A percentile compares a stretch with the other conserved stretches of the same genome.
These are phyloP conservation scores for Synodontis membranacea DNA, from an alignment of 2,113 vertebrate species.

Conservation along the genomic window DNA sequence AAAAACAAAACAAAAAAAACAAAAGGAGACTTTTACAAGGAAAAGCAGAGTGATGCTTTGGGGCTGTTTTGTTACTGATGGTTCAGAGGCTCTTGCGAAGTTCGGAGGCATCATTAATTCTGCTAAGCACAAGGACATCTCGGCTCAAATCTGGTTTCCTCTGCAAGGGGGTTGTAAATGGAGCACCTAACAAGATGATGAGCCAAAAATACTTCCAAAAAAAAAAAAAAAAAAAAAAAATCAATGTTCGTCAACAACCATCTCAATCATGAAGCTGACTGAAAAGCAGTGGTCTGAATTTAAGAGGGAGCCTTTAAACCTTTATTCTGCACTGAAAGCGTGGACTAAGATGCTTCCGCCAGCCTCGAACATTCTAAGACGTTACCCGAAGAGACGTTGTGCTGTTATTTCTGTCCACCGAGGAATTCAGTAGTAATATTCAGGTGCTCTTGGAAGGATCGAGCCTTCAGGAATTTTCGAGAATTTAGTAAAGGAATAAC, in stretches of 20 bases:
- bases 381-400: background rate
- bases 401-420: background rate
- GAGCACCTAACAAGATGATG: background rate
- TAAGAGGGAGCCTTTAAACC: background rate
- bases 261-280: background rate
- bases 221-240: background rate
- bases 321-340: background rate
- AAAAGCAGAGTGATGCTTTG: background rate
- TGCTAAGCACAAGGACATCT: background rate
- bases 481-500: background rate
- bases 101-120: background rate
- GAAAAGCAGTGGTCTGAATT: background rate
- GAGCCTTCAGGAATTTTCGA: background rate
- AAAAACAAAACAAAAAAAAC: too few species aligned
- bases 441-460: background rate
- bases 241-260: background rate
- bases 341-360: background rate
- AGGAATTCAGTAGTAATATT: background rate
- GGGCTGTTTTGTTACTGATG: background rate
- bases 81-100: background rate
- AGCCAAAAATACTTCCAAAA: background rate
- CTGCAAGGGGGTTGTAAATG: background rate
- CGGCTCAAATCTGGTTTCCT: background rate
- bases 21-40: background rate
- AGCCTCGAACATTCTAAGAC: background rate